Evolutionary conservation across 2,888 invertebrate genomes (phyloP).

Genomic region (Drosophila rubida): DNA sequence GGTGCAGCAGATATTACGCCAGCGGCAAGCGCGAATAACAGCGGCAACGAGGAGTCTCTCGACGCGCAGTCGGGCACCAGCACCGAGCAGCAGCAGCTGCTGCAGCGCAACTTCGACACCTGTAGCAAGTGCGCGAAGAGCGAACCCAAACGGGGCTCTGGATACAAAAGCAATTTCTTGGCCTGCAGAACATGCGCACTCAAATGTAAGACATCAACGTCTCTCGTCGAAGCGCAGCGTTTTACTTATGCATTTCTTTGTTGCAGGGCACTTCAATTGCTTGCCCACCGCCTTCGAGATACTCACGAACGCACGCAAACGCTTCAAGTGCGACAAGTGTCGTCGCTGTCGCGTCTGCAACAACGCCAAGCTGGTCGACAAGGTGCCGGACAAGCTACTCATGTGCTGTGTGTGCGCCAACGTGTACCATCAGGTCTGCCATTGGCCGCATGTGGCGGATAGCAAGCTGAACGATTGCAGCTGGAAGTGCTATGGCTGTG

Average conservation of each 20-base stretch:
- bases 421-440: slow-evolving; percentile 93
- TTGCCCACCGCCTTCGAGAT: slow-evolving; percentile 73
- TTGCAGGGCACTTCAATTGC: slow-evolving; percentile 81
- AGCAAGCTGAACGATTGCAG: slow-evolving; percentile 86
- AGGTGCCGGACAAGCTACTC: slow-evolving; percentile 85
- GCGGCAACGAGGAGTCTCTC: slow-evolving; percentile 4
- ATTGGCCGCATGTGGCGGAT: slow-evolving; percentile 89
- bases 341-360: slow-evolving; percentile 89
- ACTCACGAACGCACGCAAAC: slow-evolving; percentile 70
- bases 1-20: background rate
- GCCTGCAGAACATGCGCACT: slow-evolving; percentile 76
- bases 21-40: background rate
- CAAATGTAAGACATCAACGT: slow-evolving; percentile 63
- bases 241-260: background rate
- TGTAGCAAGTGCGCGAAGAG: slow-evolving; percentile 74
- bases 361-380: background rate
- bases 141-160: slow-evolving; percentile 75
- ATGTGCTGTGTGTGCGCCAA: slow-evolving; percentile 94
- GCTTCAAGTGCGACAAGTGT: slow-evolving; percentile 95
- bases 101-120: slow-evolving; percentile 47
- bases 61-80: background rate
- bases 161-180: slow-evolving; percentile 76
- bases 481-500: slow-evolving; percentile 91
- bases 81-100: slow-evolving; percentile 8
- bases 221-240: background rate